Evolutionary conservation across 2,113 vertebrate species (phyloP), one percentile per base, ranked within the genome.

Genomic region (Scytalopus superciliaris): DNA sequence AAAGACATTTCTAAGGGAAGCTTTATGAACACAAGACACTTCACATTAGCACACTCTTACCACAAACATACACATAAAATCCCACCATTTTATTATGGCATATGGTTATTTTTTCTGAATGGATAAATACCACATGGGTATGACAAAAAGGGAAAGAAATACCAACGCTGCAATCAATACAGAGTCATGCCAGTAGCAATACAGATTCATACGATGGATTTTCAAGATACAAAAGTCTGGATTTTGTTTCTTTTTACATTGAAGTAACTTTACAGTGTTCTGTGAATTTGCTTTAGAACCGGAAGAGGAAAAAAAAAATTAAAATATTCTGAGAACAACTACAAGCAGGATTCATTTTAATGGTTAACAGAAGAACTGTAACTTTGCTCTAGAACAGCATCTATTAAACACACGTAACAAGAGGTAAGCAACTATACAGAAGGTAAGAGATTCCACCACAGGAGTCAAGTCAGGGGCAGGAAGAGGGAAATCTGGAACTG

Each of bases 1-100:
- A 17, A 12, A 72, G 45, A 5, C 3, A 7, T 5, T 53, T 78
- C 64, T 14, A 44, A 56, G 44, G 19, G 39, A 76, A 42, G 45
- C n/a, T 80, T 30, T 70, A 44, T 2, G 23, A 40, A 72, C 57
- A 82, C 35, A 2, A 52, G 62, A 81, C 86, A 82, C 21, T 5
- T 45, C 25, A 42, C 83, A 93, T 10, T 7, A 94, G 77, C 17
- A 82, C 72, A 73, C 82, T 45, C 74, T 56, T 23, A 75, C 56
- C 94, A 95, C 79, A 45, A 19, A 27, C 45, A 9, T 73, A 75
- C 91, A 95, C 94, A 94, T 93, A 96, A 96, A 97, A 96, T 92
- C 94, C 97, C 93, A 94, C 95, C 97, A 93, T 81, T 97, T 94
- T 97, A 96, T 96, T 95, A 94, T 81, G 66, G 97, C 95, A 83